These are phyloP conservation scores for Pemphigus obesinymphae DNA, from an alignment of 1,140 invertebrate species.

Conservation along the genomic window DNA sequence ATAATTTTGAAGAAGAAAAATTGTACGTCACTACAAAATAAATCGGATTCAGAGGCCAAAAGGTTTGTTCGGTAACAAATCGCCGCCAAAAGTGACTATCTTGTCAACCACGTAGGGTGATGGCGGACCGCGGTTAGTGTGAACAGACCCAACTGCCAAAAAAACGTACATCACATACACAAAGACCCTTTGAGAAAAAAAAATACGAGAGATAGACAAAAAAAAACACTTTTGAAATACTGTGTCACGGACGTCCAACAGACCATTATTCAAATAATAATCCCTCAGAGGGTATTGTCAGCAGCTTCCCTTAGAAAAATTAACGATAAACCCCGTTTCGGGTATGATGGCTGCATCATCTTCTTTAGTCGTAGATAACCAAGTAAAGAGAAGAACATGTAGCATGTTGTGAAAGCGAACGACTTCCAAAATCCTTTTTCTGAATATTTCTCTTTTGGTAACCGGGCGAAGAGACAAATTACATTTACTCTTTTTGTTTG, in stretches of 20 bases:
- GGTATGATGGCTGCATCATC: not conserved
- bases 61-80: conserved; percentile 31
- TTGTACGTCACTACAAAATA: not conserved
- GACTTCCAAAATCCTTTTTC: too few species aligned
- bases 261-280: conserved; percentile 37
- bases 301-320: conserved; percentile 12
- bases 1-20: conserved; percentile 27
- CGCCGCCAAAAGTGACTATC: conserved; percentile 20
- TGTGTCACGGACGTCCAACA: not conserved
- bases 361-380: not conserved
- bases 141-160: not conserved
- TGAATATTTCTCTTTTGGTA: too few species aligned
- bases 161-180: not conserved
- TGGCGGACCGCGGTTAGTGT: not conserved
- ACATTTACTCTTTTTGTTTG: too few species aligned
- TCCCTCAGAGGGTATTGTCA: not conserved
- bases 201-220: conserved; percentile 1
- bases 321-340: conserved; percentile 11
- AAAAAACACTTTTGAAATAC: not conserved
- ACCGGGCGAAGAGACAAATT: too few species aligned
- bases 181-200: too few species aligned
- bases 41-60: conserved; percentile 14
- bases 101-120: not conserved
- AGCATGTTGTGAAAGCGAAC: too few species aligned
- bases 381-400: too few species aligned